phyloP scores from a whole-genome alignment of 2,888 invertebrate species.

The Argyresthia albistria region DNA sequence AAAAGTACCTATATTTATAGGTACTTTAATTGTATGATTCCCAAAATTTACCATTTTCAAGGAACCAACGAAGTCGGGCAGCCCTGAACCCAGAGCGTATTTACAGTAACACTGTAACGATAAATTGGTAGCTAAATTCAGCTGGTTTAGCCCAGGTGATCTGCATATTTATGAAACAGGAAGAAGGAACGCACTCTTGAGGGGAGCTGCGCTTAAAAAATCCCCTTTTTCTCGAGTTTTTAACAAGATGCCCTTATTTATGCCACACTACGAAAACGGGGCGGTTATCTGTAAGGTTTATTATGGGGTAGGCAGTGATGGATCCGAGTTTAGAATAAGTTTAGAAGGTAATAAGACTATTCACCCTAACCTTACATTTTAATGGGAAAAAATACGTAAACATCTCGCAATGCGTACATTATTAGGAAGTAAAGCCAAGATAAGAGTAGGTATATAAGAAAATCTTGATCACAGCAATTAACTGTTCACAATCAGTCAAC shows the following conservation, averaged over 20 bases:
- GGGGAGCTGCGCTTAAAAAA: conserved; percentile 54
- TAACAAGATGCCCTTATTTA: conserved; percentile 71
- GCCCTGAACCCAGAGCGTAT: conserved; percentile 24
- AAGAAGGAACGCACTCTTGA: conserved; percentile 35
- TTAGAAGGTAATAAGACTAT: neutral
- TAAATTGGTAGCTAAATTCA: conserved; percentile 66
- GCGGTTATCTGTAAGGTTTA: conserved; percentile 51
- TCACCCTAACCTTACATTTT: too few relatives aligned
- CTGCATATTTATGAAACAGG: conserved; percentile 69
- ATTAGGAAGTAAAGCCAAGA: neutral
- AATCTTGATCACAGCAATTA: conserved; percentile 32
- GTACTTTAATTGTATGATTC: too few relatives aligned
- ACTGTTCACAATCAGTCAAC: conserved; percentile 33
- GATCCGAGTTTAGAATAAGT: conserved; percentile 22
- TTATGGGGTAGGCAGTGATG: conserved; percentile 47
- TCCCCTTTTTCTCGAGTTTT: conserved; percentile 57
- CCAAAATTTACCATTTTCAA: too few relatives aligned
- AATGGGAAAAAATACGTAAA: neutral
- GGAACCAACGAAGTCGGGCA: too few relatives aligned
- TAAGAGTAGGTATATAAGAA: neutral
- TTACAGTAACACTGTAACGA: conserved; percentile 67
- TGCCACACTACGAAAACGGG: conserved; percentile 23
- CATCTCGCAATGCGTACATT: neutral
- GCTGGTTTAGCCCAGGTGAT: conserved; percentile 66
- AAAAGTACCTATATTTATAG: too few relatives aligned